Percentiles rank a stretch among this genome's conserved stretches.
Evolutionary conservation across 2,888 invertebrate species (phyloP).

Genomic region (Synanthedon tipuliformis): DNA sequence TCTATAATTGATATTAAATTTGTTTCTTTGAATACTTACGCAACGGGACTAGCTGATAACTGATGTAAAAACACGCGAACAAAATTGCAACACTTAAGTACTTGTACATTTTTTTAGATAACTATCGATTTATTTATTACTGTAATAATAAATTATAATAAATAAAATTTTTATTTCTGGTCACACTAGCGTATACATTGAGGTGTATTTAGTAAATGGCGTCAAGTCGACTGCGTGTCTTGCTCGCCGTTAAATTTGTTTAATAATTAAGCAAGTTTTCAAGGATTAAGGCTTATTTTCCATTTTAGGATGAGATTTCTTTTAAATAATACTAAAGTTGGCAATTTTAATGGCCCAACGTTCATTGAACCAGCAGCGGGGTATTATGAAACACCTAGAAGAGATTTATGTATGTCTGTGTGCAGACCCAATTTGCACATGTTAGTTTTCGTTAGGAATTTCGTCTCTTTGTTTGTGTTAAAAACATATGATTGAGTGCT

Average conservation of each 20-base stretch:
- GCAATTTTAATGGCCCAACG: no score
- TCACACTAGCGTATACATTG: constrained; percentile 19
- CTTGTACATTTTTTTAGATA: neutral
- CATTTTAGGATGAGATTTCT: neutral
- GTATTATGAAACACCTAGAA: no score
- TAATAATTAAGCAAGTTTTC: constrained; percentile 43
- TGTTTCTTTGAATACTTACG: constrained; percentile 36
- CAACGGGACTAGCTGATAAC: constrained; percentile 44
- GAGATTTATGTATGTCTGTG: no score
- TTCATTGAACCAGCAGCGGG: no score
- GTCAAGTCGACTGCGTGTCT: constrained; percentile 6
- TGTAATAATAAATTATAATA: neutral
- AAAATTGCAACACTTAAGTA: constrained; percentile 10
- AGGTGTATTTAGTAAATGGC: constrained; percentile 33
- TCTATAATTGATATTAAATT: neutral
- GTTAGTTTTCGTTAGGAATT: no score
- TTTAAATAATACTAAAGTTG: no score
- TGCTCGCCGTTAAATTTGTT: constrained; percentile 26
- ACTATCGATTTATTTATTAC: neutral
- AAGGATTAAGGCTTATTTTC: constrained; percentile 26
- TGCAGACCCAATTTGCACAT: no score
- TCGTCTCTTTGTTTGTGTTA: no score
- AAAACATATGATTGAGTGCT: no score
- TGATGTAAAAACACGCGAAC: constrained; percentile 35
- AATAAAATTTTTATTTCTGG: constrained; percentile 4